Evolutionary conservation across 1,140 invertebrate genomes (phyloP), one percentile per base, ranked within the genome.

Genomic region (Zophobas morio): DNA sequence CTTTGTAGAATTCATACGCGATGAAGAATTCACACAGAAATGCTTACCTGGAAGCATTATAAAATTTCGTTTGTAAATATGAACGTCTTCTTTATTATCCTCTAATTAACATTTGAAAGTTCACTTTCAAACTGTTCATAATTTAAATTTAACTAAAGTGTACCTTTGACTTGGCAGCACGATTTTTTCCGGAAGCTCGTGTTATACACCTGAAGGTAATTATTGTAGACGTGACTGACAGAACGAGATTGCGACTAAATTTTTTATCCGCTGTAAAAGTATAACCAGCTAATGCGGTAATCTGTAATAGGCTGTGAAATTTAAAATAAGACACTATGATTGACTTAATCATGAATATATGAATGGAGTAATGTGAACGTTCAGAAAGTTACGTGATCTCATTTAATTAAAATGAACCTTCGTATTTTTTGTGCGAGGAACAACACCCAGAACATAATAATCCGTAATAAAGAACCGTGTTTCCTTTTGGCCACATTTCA

Each of bases 231-330:
- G 20, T 46, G 42, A 8, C 3, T 46, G 42, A 46, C 3, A 46
- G 42, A 46, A 46, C 3, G 42, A 46, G 42, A 46, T 46, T 3
- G 42, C 8, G 42, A 4, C 3, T 46, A 8, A 46, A 20, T 20
- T 20, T 46, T 46, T 46, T 53, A 53, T 53, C 20, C 49, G 20
- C 49, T 4, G 35, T 35, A 36, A 60, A 60, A 39, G 20, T 20
- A 60, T 60, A 60, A 60, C 34, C n/a, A 60, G 56, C 1, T 60
- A 4, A 2, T 39, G 35, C 36, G 35, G 6, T 60, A 60, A 60
- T 60, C 36, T 60, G 6, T 60, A 60, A 60, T 60, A 39, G 36
- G 56, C 33, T 39, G 56, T 60, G 56, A 60, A 60, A 60, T 60
- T 60, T n/a, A 60, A 60, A 60, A 60, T 39, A 1, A 8, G 56